Evolutionary conservation across 2,888 invertebrate genomes (phyloP), one percentile per base, ranked within the genome.

Genomic region (Cheilosia vulpina): DNA sequence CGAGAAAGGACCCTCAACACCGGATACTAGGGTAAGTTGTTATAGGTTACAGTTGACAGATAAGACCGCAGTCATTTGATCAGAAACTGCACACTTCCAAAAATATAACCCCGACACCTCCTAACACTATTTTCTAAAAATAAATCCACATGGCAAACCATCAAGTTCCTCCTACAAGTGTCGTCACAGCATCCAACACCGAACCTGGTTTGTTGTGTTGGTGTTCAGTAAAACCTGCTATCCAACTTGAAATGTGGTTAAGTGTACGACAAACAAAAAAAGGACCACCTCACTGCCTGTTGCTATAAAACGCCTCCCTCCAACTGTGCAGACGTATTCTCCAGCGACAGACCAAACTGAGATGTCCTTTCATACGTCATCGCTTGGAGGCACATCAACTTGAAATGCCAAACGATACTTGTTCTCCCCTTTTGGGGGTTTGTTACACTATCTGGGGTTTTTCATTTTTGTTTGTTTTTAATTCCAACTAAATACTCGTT

Each of bases 361-460:
- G 24, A 73, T 75, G 75, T 79, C 79, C 83, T 84, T 79, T 69
- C 43, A 63, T 75, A 84, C 83, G 83, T 79, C 79, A 84, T 69
- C 65, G 73, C 83, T 53, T 65, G 69, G 69, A 65, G 77, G 72
- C 66, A 72, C 24, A 72, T 65, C 73, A 62, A 78, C 65, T 58
- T 47, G 72, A 72, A 66, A 58, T 72, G 27, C 21, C 52, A 43
- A 24, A 57, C 27, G 24, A 52, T 52, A 52, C 52, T 34, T 60
- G 52, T 24, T 66, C 11, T 50, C 58, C 15, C 79, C 73, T 58
- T 75, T 73, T 60, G 31, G 63, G 63, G 58, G 31, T 57, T 75
- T 73, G 41, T 43, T 77, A 66, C 60, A 68, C 66, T 66, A 78
- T 78, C 63, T 60, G 60, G 62, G 43, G 5, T 24, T 31, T 52